phyloP scores from a whole-genome alignment of 1,140 invertebrate species.

The Wiebesia pumilae region DNA sequence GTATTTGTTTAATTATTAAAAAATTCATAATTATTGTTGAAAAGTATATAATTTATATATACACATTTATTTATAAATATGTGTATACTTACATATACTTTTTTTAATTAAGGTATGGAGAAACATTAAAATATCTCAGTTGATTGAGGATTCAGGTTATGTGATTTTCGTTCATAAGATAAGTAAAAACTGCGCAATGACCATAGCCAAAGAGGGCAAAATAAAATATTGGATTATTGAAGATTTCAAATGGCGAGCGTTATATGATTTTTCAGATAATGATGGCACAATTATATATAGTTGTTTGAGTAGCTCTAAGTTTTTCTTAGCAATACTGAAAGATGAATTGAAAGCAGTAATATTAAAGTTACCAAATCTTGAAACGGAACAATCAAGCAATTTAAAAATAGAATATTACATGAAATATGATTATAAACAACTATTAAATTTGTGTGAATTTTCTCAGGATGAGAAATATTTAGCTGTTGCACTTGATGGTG shows the following conservation, averaged over 20 bases:
- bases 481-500: constrained; percentile 67
- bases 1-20: neutral
- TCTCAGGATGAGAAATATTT: constrained; percentile 67
- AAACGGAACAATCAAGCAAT: neutral
- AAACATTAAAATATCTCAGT: constrained; percentile 39
- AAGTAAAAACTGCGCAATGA: constrained; percentile 58
- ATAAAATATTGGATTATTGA: constrained; percentile 62
- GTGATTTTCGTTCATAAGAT: constrained; percentile 63
- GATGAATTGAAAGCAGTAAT: constrained; percentile 46
- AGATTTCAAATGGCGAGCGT: constrained; percentile 56
- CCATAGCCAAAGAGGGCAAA: constrained; percentile 60
- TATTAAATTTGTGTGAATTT: constrained; percentile 66
- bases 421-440: constrained; percentile 49
- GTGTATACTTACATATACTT: neutral
- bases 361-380: constrained; percentile 47
- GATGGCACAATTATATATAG: constrained; percentile 57
- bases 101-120: constrained; percentile 55
- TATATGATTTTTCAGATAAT: constrained; percentile 41
- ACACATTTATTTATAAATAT: neutral
- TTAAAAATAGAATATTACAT: constrained; percentile 45
- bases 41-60: no score
- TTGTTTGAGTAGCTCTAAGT: constrained; percentile 61
- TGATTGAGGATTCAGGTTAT: constrained; percentile 55
- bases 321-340: constrained; percentile 62
- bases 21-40: neutral